Base-by-base conservation (phyloP, 1,140 invertebrate genomes). In the Drosophila saltans region DNA sequence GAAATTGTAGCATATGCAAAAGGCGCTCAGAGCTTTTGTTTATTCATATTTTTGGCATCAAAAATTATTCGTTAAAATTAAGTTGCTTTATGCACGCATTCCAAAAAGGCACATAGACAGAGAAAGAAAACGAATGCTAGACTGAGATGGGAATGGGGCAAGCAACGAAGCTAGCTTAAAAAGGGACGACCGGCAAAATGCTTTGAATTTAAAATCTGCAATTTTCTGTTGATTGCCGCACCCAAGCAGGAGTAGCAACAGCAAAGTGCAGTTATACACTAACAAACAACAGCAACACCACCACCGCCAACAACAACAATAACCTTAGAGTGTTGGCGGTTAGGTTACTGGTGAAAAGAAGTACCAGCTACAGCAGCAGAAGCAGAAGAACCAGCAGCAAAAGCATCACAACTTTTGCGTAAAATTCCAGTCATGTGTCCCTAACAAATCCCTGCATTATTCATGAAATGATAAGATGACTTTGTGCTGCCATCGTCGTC, bases 381-480 rank as follows among this genome's bases (percentile, higher is more conserved):
- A 84, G 52, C 75, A 79, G 70, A 40, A 63, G 45, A 69, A 72
- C 63, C 82, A 81, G 76, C 80, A 75, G 83, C 72, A 83, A 75
- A 76, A 84, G 74, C 80, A 75, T 88, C 72, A 83, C 80, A 76
- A 84, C 80, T 89, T 85, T 80, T 90, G 81, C 85, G 81, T 90
- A 90, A 90, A 91, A 91, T 91, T 91, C 89, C 83, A 91, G 89
- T 91, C 89, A 91, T 91, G 89, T 91, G 89, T 91, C 89, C 89
- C 81, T 78, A 91, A 91, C 89, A 91, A 91, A 91, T 91, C 89
- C 89, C 81, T 91, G 89, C 89, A 91, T 91, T 91, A 91, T 91
- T 91, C 89, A 91, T 91, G 89, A 91, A 91, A 91, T 91, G 89
- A 91, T 91, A 91, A 91, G 89, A 91, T 91, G 89, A 88, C 84